Percentiles rank a stretch among this genome's conserved stretches.
These are phyloP conservation scores for Acipenser ruthenus DNA, from an alignment of 2,797 vertebrate species.

Conservation along the genomic window DNA sequence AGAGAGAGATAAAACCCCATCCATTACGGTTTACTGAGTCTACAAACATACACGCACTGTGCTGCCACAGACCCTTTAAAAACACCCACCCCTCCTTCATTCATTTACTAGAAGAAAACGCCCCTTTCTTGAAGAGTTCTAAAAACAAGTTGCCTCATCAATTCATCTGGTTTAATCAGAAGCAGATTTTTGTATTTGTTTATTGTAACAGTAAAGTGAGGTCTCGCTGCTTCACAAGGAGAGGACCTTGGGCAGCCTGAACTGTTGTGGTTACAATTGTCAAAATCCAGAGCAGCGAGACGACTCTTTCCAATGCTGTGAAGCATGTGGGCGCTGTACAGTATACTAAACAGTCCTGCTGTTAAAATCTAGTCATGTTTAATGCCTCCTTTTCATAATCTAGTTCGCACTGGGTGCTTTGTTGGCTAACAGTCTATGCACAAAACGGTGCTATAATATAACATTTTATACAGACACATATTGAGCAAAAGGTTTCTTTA, in stretches of 20 bases:
- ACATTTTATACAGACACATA: no score
- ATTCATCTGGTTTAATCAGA: constrained; percentile 30
- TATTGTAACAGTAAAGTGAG: constrained; percentile 32
- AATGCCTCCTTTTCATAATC: no score
- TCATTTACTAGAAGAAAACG: constrained; percentile 22
- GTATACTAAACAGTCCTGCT: no score
- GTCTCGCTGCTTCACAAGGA: constrained; percentile 23
- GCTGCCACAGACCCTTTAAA: constrained; percentile 21
- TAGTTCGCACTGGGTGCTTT: no score
- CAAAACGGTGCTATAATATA: no score
- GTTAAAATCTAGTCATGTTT: no score
- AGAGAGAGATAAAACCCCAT: no score
- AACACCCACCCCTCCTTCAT: constrained; percentile 22
- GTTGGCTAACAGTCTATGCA: no score
- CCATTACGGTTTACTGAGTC: background rate
- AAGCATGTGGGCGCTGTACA: no score
- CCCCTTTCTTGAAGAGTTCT: constrained; percentile 15
- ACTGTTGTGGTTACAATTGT: constrained; percentile 38
- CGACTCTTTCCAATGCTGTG: background rate
- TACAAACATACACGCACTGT: constrained; percentile 29
- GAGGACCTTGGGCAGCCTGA: constrained; percentile 17
- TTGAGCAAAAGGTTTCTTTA: no score
- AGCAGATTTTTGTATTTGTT: constrained; percentile 34
- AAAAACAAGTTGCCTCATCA: constrained; percentile 25
- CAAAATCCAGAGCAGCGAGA: constrained; percentile 36